phyloP scores from a whole-genome alignment of 2,888 invertebrate genomes.

The Pseudococcus longispinus region DNA sequence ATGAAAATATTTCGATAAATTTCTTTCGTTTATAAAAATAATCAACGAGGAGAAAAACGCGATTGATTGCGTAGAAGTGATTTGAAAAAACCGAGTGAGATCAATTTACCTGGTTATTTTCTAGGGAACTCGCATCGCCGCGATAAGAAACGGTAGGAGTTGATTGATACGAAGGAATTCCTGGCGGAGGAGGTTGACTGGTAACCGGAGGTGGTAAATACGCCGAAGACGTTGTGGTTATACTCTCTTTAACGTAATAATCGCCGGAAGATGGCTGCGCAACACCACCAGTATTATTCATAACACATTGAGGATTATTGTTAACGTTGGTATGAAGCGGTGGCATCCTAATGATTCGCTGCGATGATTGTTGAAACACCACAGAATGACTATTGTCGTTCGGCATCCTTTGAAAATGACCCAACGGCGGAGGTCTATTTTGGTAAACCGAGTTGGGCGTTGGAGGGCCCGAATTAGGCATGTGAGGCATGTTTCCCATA shows the following conservation, averaged over 20 bases:
- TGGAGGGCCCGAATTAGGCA: background rate
- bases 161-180: slow-evolving; percentile 23
- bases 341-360: background rate
- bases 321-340: background rate
- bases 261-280: background rate
- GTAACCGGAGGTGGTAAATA: background rate
- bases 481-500: background rate
- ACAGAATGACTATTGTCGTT: background rate
- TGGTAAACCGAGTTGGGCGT: background rate
- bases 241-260: background rate
- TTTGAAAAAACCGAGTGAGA: background rate
- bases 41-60: background rate
- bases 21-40: too few species aligned
- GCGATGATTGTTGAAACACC: background rate
- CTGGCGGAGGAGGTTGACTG: slow-evolving; percentile 48
- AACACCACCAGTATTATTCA: background rate
- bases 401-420: background rate
- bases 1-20: too few species aligned
- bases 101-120: background rate
- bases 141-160: background rate
- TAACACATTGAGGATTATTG: background rate
- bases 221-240: background rate
- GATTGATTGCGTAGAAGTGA: background rate
- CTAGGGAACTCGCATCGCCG: background rate
- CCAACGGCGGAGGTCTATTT: background rate